phyloP scores from a whole-genome alignment of 2,888 invertebrate species.

The Ochropacha duplaris region DNA sequence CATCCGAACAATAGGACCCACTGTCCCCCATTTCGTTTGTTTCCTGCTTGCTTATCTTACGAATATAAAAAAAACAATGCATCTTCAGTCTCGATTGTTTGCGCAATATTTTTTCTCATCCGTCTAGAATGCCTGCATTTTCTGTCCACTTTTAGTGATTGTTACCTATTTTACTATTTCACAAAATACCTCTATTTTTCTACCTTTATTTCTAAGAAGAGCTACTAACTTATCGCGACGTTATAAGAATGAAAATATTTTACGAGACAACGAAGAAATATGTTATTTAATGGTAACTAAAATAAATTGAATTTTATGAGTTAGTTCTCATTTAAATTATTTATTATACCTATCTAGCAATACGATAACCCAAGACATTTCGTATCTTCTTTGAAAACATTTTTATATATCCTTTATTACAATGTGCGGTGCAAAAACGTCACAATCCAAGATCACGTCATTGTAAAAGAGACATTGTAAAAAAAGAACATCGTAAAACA shows the following conservation, averaged over 20 bases:
- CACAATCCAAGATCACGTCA: not conserved
- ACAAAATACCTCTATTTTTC: not conserved
- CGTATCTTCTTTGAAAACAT: no score
- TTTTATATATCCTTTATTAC: not conserved
- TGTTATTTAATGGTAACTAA: no score
- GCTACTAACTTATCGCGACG: no score
- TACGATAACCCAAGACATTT: not conserved
- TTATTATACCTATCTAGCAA: no score
- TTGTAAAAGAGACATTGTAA: not conserved
- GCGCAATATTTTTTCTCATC: conserved; percentile 45
- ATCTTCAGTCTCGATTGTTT: conserved; percentile 57
- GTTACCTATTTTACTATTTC: conserved; percentile 7
- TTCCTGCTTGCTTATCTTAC: conserved; percentile 65
- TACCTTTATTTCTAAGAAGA: no score
- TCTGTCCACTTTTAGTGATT: conserved; percentile 20
- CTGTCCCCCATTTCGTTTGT: conserved; percentile 58
- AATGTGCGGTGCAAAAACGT: not conserved
- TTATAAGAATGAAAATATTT: no score
- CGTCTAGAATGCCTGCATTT: conserved; percentile 38
- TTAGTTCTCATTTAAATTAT: no score
- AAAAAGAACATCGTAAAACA: not conserved
- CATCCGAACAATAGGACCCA: conserved; percentile 57
- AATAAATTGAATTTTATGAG: no score
- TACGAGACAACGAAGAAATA: no score
- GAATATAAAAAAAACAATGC: conserved; percentile 61